Evolutionary conservation across 1,140 invertebrate genomes (phyloP), one percentile per base, ranked within the genome.

Genomic region (Oscheius sp.): DNA sequence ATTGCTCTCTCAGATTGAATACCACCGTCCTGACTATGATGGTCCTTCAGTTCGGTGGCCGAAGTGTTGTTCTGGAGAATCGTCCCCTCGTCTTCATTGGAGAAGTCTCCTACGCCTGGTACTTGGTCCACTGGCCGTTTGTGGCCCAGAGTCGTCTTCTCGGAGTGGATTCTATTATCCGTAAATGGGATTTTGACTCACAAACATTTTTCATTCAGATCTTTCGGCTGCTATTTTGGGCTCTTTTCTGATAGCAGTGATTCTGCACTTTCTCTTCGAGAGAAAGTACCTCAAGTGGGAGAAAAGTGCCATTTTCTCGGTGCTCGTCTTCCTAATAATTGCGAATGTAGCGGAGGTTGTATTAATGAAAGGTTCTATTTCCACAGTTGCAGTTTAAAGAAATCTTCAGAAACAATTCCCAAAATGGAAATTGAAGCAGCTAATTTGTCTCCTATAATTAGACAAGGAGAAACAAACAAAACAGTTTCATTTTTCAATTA

Each of bases 111-210:
- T 55, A 55, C 49, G 23, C 7, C 23, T 55, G 49, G 49, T 55
- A 55, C 49, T 26, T 55, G 7, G 28, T 55, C 49, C 49, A 55
- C 28, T 55, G 49, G 49, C 49, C 49, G 7, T 55, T 55, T 55
- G 49, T 26, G 15, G 49, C 49, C 23, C 23, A 55, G n/a, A n/a
- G n/a, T n/a, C n/a, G n/a, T n/a, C n/a, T n/a, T n/a, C n/a, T n/a
- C n/a, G n/a, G n/a, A n/a, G n/a, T n/a, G n/a, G n/a, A 13, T 55
- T 15, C 49, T 20, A 55, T 20, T 55, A 55, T 26, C 15, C 23
- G 23, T 4, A 55, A 23, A 55, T 55, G 7, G 23, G 15, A 13
- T 20, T 20, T 55, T n/a, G 10, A 42, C n/a, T 42, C 38, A 10
- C 10, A 10, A 42, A 10, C 10, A n/a, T 42, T 42, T 42, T 20